Percentiles rank a stretch among this genome's conserved stretches.
These are phyloP conservation scores for Hirtodrosophila confusa DNA, from an alignment of 2,888 invertebrate species.

Conservation along the genomic window DNA sequence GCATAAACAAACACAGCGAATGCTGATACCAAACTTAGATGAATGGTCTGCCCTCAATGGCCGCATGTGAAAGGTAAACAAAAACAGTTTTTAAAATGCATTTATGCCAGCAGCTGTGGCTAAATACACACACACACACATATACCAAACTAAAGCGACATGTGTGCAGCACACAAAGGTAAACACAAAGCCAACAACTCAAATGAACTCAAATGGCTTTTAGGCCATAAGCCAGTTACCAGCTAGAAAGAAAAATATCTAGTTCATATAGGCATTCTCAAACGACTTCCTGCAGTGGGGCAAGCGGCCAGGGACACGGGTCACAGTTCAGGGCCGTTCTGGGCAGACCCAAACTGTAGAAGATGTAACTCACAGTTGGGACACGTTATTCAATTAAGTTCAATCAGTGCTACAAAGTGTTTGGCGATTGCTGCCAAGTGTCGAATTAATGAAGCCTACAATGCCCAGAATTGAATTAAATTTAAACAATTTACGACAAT, in stretches of 20 bases:
- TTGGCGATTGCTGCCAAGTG: slow-evolving; percentile 41
- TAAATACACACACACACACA: slow-evolving; percentile 29
- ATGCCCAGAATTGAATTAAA: slow-evolving; percentile 46
- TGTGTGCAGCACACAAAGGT: slow-evolving; percentile 36
- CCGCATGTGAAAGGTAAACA: slow-evolving; percentile 69
- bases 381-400: slow-evolving; percentile 68
- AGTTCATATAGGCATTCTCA: slow-evolving; percentile 45
- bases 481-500: slow-evolving; percentile 24
- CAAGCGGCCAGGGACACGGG: slow-evolving; percentile 24
- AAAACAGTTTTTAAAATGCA: slow-evolving; percentile 58
- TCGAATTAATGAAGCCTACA: slow-evolving; percentile 48
- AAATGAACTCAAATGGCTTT: slow-evolving; percentile 48
- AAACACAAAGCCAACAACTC: slow-evolving; percentile 38
- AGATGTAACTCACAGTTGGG: background rate
- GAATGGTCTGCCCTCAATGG: slow-evolving; percentile 36
- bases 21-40: too few relatives aligned
- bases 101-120: slow-evolving; percentile 39
- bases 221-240: slow-evolving; percentile 31
- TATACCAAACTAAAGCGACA: slow-evolving; percentile 15
- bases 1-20: slow-evolving; percentile 34
- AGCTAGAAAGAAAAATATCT: slow-evolving; percentile 45
- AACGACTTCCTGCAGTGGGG: slow-evolving; percentile 56
- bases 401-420: slow-evolving; percentile 68
- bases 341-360: background rate
- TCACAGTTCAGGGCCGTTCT: slow-evolving; percentile 49